phyloP scores from a whole-genome alignment of 2,797 vertebrate genomes.

The Acrossocheilus wenchowensis region DNA sequence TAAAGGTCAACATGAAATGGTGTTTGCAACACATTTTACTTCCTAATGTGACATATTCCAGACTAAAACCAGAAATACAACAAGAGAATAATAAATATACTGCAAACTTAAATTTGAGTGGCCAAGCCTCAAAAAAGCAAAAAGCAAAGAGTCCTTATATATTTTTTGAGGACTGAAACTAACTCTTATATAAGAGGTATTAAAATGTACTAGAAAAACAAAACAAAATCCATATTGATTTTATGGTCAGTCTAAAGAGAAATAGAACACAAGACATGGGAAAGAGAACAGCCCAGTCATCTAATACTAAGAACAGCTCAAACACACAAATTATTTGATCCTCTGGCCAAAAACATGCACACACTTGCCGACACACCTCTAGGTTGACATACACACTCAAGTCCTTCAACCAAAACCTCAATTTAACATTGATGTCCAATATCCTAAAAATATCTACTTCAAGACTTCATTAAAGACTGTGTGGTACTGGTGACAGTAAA shows the following conservation, averaged over 20 bases:
- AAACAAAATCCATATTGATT: background rate
- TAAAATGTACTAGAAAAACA: background rate
- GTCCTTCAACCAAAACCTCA: background rate
- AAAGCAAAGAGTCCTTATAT: background rate
- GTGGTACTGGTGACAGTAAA: background rate
- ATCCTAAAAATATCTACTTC: background rate
- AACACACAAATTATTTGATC: background rate
- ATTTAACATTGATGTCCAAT: background rate
- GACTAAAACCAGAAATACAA: background rate
- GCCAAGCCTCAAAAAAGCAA: background rate
- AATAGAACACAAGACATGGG: background rate
- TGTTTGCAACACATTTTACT: background rate
- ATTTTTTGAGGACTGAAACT: background rate
- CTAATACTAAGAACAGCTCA: background rate
- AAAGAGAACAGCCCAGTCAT: background rate
- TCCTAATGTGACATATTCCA: background rate
- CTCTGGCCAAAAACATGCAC: slow-evolving; percentile 4
- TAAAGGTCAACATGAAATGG: background rate
- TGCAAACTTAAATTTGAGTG: background rate
- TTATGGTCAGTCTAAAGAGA: background rate
- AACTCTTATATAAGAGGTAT: background rate
- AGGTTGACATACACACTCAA: background rate
- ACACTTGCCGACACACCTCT: background rate
- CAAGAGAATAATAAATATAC: background rate
- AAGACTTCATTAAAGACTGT: background rate